Percentiles rank a stretch among this genome's conserved stretches.
Conservation (phyloP, 2,797 vertebrate genomes). For the Gobio occitaniae region DNA sequence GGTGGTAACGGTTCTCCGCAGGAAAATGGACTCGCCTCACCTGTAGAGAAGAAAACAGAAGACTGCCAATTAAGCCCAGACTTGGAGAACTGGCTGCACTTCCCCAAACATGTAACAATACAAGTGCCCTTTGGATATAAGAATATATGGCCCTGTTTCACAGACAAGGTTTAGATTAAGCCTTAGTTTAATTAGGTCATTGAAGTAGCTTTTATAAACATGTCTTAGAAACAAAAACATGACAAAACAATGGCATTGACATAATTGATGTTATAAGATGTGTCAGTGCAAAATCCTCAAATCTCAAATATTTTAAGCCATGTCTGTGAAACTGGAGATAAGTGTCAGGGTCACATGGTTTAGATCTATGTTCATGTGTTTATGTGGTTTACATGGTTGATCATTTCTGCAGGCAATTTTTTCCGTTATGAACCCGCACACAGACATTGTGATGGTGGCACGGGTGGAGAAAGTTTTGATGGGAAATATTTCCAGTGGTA, state of each 20-base stretch:
- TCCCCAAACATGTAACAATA: slow-evolving; percentile 89
- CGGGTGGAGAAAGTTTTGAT: slow-evolving; percentile 96
- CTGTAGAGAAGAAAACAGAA: slow-evolving; percentile 80
- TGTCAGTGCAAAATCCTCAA: no score
- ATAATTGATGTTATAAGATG: no score
- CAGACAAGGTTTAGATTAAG: slow-evolving; percentile 1
- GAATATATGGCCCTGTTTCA: background rate
- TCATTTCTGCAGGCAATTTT: slow-evolving; percentile 86
- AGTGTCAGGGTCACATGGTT: background rate
- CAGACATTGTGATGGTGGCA: slow-evolving; percentile 94
- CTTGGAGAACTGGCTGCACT: slow-evolving; percentile 90
- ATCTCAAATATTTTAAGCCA: no score
- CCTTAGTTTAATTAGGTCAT: no score
- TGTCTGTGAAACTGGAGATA: no score
- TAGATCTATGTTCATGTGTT: slow-evolving; percentile 12
- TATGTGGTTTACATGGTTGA: background rate
- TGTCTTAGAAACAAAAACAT: no score
- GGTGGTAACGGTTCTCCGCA: slow-evolving; percentile 58
- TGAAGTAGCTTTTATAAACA: no score
- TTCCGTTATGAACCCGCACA: slow-evolving; percentile 93
- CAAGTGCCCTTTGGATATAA: background rate
- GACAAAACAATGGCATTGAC: no score
- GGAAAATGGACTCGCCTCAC: slow-evolving; percentile 83
- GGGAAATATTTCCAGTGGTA: slow-evolving; percentile 91
- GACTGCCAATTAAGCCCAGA: slow-evolving; percentile 85